Evolutionary conservation across 2,113 vertebrate genomes (phyloP).

Genomic region (Zosterops hypoxanthus): DNA sequence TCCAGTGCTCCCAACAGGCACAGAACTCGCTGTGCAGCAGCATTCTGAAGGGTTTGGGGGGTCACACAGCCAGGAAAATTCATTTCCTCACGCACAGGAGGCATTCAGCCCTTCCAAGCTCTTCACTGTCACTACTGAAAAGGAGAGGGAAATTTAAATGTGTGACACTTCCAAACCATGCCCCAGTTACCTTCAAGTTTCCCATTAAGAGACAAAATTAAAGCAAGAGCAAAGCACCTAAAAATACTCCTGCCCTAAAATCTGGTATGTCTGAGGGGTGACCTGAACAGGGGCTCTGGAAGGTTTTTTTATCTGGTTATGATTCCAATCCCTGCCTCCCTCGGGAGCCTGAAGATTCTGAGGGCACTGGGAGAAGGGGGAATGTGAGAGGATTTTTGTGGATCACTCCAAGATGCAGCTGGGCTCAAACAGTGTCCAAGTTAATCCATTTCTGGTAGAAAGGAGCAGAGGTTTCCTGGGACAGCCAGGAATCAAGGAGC

Average conservation of each 20-base stretch:
- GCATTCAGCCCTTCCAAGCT: background rate
- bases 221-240: conserved; percentile 11
- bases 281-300: background rate
- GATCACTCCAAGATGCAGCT: background rate
- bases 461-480: background rate
- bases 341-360: background rate
- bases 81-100: background rate
- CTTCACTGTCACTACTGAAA: background rate
- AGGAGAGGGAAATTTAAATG: background rate
- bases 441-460: background rate
- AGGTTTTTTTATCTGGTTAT: background rate
- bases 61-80: background rate
- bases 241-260: conserved; percentile 12
- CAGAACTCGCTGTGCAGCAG: background rate
- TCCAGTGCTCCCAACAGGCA: background rate
- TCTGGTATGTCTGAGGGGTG: background rate
- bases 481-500: background rate
- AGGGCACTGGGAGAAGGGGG: background rate
- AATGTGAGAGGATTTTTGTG: accelerated
- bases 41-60: background rate
- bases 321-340: background rate
- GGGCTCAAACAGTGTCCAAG: background rate
- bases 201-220: background rate
- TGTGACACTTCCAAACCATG: background rate
- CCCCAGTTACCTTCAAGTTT: background rate